These are phyloP conservation scores for Monopterus albus DNA, from an alignment of 2,113 vertebrate genomes.

Conservation along the genomic window DNA sequence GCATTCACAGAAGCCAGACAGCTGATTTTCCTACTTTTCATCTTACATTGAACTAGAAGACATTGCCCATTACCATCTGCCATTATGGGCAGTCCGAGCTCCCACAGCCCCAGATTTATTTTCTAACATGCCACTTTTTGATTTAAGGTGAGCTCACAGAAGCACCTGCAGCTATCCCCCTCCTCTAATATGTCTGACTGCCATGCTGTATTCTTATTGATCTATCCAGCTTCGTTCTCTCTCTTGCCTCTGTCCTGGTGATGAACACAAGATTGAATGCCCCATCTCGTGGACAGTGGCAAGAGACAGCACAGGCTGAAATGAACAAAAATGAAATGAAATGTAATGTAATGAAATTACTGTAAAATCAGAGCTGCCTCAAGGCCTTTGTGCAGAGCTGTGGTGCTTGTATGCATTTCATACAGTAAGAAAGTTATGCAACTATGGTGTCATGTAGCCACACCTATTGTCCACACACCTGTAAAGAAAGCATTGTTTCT, in stretches of 20 bases:
- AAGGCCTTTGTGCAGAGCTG: slow-evolving; percentile 20
- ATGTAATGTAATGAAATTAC: slow-evolving; percentile 62
- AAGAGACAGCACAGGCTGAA: slow-evolving; percentile 15
- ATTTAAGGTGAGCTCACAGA: slow-evolving; percentile 43
- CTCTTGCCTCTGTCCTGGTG: slow-evolving; percentile 22
- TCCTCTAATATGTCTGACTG: slow-evolving; percentile 33
- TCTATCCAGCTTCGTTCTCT: slow-evolving; percentile 68
- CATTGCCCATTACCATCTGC: background rate
- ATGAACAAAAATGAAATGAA: slow-evolving; percentile 57
- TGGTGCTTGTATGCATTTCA: background rate
- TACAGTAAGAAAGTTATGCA: slow-evolving; percentile 16
- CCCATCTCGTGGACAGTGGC: slow-evolving; percentile 21
- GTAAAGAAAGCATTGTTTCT: background rate
- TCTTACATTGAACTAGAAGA: slow-evolving; percentile 5
- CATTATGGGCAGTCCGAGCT: background rate
- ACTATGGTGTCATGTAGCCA: slow-evolving; percentile 9
- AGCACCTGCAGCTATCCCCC: slow-evolving; percentile 36
- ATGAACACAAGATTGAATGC: slow-evolving; percentile 65
- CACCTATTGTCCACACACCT: slow-evolving; percentile 4
- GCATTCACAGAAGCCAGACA: background rate
- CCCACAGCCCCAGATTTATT: background rate
- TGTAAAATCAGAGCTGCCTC: slow-evolving; percentile 34
- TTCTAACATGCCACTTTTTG: slow-evolving; percentile 41
- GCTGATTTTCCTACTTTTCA: slow-evolving; percentile 1
- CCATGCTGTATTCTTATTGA: slow-evolving; percentile 63